These are phyloP conservation scores for Matsumyia berberina DNA, from an alignment of 2,888 invertebrate genomes.

Conservation along the genomic window DNA sequence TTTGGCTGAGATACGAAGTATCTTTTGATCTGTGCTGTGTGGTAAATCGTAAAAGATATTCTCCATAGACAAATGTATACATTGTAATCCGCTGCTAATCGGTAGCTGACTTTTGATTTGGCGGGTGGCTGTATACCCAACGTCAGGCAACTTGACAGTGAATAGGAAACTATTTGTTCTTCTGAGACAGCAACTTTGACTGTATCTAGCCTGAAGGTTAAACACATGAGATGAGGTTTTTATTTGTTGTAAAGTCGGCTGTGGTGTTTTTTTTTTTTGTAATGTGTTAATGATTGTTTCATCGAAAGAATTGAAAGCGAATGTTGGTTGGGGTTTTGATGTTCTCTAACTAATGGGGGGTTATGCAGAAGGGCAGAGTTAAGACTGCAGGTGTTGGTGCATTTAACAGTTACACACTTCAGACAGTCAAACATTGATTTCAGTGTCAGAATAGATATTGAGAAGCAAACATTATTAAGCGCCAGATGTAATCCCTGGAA, in stretches of 20 bases:
- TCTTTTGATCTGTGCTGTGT: constrained; percentile 44
- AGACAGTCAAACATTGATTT: no score
- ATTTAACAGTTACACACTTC: no score
- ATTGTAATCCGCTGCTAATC: constrained; percentile 67
- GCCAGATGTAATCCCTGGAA: no score
- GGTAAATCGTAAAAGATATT: constrained; percentile 59
- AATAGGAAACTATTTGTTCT: constrained; percentile 70
- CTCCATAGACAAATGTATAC: constrained; percentile 55
- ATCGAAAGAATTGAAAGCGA: constrained; percentile 43
- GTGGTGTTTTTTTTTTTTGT: constrained; percentile 11
- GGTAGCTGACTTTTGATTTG: constrained; percentile 68
- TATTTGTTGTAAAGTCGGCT: no score
- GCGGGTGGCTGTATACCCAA: constrained; percentile 52
- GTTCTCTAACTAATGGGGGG: background rate
- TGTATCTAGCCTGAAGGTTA: constrained; percentile 63
- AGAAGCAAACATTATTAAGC: no score
- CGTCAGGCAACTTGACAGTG: constrained; percentile 65
- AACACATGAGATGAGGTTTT: constrained; percentile 10
- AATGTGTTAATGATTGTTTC: constrained; percentile 22
- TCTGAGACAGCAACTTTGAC: constrained; percentile 48
- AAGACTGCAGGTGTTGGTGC: no score
- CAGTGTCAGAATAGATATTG: no score
- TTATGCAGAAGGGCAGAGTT: no score
- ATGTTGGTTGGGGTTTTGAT: constrained; percentile 2
- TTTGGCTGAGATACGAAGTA: constrained; percentile 30